Base-by-base conservation (phyloP, 2,113 vertebrate species). In the Chamaetylas fuelleborni region DNA sequence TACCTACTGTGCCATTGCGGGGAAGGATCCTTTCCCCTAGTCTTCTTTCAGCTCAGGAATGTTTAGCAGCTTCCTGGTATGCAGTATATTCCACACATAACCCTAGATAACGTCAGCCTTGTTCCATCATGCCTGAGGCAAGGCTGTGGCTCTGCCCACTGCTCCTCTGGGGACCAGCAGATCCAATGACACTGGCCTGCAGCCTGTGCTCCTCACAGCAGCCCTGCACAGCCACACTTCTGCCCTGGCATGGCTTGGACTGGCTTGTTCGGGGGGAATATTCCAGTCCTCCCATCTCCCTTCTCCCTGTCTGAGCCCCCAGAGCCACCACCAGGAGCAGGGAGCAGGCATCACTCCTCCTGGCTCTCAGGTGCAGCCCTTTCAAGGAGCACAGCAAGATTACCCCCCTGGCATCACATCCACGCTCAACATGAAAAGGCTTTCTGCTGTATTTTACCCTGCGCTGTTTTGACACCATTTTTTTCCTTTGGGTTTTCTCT, bases 201-300 rank as follows among this genome's bases (percentile, higher is more conserved):
- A 33, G 25, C 19, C 31, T 18, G 14, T 1, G 2, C 42, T 48
- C 24, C 66, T 70, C 33, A 25, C 0, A 1, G 19, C 40, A 17
- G 18, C 23, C 48, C 31, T 19, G 28, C 24, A 34, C 34, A 58
- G 17, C 11, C 45, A 22, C 12, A 15, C 29, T n/a, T 54, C 34
- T 51, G 8, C 42, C 23, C 22, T 1, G 3, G 40, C 24, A 42
- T 0, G 1, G 12, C 43, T 50, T 7, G 0, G 7, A 9, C 19
- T 3, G 3, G 5, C 26, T 78, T 57, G 5, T 65, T 43, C 10
- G 4, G 6, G 34, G 26, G 25, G 13, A 86, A 42, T 19, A 31
- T 12, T 11, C 3, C 28, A 64, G 24, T 36, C 19, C 11, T 45
- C 20, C 14, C 2, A 0, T 19, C 34, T 8, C 9, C 43, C 43